phyloP scores from a whole-genome alignment of 2,888 invertebrate species.

The Aradus depressus region DNA sequence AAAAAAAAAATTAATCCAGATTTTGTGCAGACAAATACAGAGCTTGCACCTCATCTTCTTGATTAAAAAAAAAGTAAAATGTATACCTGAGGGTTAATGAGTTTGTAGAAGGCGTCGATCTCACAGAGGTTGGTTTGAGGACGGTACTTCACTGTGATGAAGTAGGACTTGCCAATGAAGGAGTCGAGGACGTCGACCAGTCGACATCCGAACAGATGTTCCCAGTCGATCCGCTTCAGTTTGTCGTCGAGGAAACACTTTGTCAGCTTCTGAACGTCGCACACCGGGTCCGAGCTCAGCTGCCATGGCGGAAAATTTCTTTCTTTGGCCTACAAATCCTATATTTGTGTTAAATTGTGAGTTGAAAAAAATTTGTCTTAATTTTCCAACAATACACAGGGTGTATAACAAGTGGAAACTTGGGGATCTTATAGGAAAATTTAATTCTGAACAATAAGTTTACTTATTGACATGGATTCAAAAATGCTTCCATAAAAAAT shows the following conservation, averaged over 20 bases:
- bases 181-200: conserved; percentile 13
- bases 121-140: conserved; percentile 1
- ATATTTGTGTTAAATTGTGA: too few relatives aligned
- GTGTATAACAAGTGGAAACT: too few relatives aligned
- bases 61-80: neutral
- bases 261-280: conserved; percentile 1
- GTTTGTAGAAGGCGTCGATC: conserved; percentile 6
- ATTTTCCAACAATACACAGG: too few relatives aligned
- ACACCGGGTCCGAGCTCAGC: conserved; percentile 2
- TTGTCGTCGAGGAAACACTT: conserved; percentile 11
- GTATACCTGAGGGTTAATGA: conserved; percentile 9
- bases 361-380: too few relatives aligned
- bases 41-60: too few relatives aligned
- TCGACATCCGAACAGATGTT: conserved; percentile 9
- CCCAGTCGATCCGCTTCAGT: neutral
- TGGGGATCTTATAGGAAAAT: too few relatives aligned
- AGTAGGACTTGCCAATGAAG: conserved; percentile 2
- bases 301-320: conserved; percentile 9
- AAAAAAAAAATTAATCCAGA: too few relatives aligned
- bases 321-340: conserved; percentile 6
- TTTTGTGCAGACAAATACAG: too few relatives aligned
- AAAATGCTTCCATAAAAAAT: too few relatives aligned
- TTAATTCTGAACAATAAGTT: too few relatives aligned
- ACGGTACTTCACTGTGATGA: conserved; percentile 2
- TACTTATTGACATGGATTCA: too few relatives aligned